Base-by-base conservation (phyloP, 2,797 vertebrate genomes). In the Aplochiton taeniatus region DNA sequence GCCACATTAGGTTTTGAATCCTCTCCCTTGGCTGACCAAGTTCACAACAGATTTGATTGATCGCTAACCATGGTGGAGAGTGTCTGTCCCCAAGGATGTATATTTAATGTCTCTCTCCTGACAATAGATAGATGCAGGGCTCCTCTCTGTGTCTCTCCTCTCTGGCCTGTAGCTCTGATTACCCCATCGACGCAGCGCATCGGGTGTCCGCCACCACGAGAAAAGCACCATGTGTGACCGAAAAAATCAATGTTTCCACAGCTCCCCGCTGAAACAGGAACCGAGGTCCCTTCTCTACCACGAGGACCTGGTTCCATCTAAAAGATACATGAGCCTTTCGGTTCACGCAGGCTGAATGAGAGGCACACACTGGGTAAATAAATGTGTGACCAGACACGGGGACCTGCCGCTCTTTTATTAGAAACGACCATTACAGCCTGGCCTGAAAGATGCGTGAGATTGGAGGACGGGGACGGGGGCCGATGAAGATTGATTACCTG, bases 231-330 rank as follows among this genome's bases (percentile, higher is more conserved):
- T 69, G 74, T 83, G 77, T 83, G 73, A 75, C 68, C 71, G 80
- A 87, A 89, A 87, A 89, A 90, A 91, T 89, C 84, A 82, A 80
- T 85, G 83, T 89, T 85, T 87, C 75, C 85, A 78, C 69, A 73
- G 61, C 73, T 74, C 56, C 79, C 19, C 46, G 18, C 18, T 86
- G 82, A 84, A 88, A 86, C 71, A 64, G 81, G 83, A 89, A 82
- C 83, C 81, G 45, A 52, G 46, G 74, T 58, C 65, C 14, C 17
- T 8, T 1, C 41, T 50, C 74, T 55, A 62, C 48, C 58, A 74
- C 58, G 61, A 69, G 64, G 74, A 77, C 65, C 68, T 53, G 8
- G 49, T 72, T 82, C 76, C 77, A 75, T 85, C 84, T 89, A 69
- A 89, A 89, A 89, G 83, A 91, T 83, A 85, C 80, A 90, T 87